Evolutionary conservation across 2,888 invertebrate genomes (phyloP), one percentile per base, ranked within the genome.

Genomic region (Drymonia ruficornis): DNA sequence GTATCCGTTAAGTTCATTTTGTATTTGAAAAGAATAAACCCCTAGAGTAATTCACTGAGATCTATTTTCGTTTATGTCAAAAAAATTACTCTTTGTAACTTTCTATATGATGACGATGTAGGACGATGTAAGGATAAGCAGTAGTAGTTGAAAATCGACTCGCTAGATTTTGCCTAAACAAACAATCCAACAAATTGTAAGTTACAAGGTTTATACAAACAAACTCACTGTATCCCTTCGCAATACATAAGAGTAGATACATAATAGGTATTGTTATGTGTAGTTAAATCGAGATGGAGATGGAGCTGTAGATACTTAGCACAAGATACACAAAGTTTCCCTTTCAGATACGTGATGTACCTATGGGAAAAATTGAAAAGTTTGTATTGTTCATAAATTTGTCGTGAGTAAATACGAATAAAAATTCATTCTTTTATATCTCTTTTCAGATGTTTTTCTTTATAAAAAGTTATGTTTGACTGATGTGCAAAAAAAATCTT

Each of bases 161-260:
- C n/a, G 31, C 11, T n/a, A n/a, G 36, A 36, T 4, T 36, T 31
- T 36, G 36, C n/a, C 36, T 36, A 36, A 36, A 13, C 36, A 36
- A 0, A 36, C 36, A 13, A 36, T 36, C 13, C n/a, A 36, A n/a
- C 13, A n/a, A 36, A n/a, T 23, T 13, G 36, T 36, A 36, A 36
- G 36, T 36, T 36, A 36, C 9, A 36, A 9, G 36, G 23, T 12
- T 31, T n/a, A 11, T 36, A n/a, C 36, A 13, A 36, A n/a, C 36
- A n/a, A 36, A 36, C n/a, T 36, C 11, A 12, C 9, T 11, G 31
- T 53, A 34, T 16, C n/a, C 12, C 36, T 53, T 53, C 47, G 28
- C 16, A 40, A 40, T n/a, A 40, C 8, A 40, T 38, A 38, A 6
- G 6, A 40, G 11, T 40, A 40, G 40, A 8, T 16, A 15, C 9